Conservation (phyloP, 1,140 invertebrate species). For the Antheraea pernyi region DNA sequence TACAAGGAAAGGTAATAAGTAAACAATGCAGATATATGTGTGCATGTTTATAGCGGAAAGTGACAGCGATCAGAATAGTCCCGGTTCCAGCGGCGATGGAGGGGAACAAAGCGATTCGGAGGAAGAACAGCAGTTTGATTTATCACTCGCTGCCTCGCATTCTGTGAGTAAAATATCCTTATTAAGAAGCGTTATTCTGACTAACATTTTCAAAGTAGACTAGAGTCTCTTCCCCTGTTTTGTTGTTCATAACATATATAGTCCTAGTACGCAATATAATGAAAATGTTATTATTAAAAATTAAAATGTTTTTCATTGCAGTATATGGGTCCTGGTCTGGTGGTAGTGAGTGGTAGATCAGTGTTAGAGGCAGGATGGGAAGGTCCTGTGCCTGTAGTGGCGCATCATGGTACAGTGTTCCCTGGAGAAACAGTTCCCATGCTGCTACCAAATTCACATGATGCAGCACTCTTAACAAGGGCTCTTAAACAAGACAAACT, state of each 20-base stretch:
- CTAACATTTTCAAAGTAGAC: too few relatives aligned
- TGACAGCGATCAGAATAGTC: constrained; percentile 17
- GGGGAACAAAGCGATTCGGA: constrained; percentile 24
- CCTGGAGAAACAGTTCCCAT: constrained; percentile 74
- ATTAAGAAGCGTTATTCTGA: too few relatives aligned
- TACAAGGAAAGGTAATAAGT: too few relatives aligned
- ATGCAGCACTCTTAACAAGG: constrained; percentile 34
- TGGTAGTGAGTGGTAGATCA: constrained; percentile 46
- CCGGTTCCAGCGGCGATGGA: constrained; percentile 16
- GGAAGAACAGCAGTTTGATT: constrained; percentile 68
- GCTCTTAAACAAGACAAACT: constrained; percentile 52
- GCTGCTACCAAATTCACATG: constrained; percentile 45
- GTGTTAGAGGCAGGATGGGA: constrained; percentile 66
- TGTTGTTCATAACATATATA: too few relatives aligned
- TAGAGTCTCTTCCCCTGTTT: too few relatives aligned
- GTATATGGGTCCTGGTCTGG: constrained; percentile 56
- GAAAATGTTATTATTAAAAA: not conserved
- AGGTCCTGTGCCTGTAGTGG: constrained; percentile 54
- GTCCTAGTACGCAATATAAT: not conserved
- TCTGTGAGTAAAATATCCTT: constrained; percentile 63
- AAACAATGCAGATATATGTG: not conserved
- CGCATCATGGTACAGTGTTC: constrained; percentile 64
- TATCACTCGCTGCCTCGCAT: constrained; percentile 75
- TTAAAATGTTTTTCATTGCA: constrained; percentile 19
- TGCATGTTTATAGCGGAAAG: constrained; percentile 9